Base-by-base conservation (phyloP, 2,888 invertebrate genomes). In the Boloria selene region DNA sequence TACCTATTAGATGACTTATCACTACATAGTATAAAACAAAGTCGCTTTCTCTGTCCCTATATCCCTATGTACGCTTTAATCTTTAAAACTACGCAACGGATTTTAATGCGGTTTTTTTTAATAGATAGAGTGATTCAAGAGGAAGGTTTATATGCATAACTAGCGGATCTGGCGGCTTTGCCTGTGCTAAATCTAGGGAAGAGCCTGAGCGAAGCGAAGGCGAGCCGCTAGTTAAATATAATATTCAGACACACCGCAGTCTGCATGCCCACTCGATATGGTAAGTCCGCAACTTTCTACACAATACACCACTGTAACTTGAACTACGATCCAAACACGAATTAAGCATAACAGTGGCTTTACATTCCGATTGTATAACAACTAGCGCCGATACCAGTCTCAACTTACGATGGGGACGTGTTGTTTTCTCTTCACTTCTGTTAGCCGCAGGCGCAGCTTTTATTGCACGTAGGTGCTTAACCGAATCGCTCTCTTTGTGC, bases 341-440 rank as follows among this genome's bases (percentile, higher is more conserved):
- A 75, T 71, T 73, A 67, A 58, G 50, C 38, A 69, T 51, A 26
- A 51, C 50, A 66, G 44, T 61, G 50, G 66, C n/a, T 54, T 56
- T 49, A 38, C 17, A 67, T 51, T 51, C 42, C 53, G 53, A 26
- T 62, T 63, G 49, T 56, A 31, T 7, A 58, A 47, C 65, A 45
- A 65, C 66, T 70, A 75, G 78, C 76, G 77, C 77, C 53, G 59
- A 68, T 60, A 58, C 64, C 61, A 69, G 70, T 83, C 50, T 81
- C 83, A 74, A 70, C 68, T 65, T 78, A 75, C 55, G 67, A 38
- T 83, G 84, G 71, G 78, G 61, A 44, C 71, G 64, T 67, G 74
- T 79, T 66, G 74, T 79, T 88, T 87, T 87, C 86, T 81, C 87
- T 80, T 81, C 70, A 81, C 86, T 86, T 84, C 86, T 86, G 85